Evolutionary conservation across 1,140 invertebrate species (phyloP), one percentile per base, ranked within the genome.

Genomic region (Procambarus clarkii): DNA sequence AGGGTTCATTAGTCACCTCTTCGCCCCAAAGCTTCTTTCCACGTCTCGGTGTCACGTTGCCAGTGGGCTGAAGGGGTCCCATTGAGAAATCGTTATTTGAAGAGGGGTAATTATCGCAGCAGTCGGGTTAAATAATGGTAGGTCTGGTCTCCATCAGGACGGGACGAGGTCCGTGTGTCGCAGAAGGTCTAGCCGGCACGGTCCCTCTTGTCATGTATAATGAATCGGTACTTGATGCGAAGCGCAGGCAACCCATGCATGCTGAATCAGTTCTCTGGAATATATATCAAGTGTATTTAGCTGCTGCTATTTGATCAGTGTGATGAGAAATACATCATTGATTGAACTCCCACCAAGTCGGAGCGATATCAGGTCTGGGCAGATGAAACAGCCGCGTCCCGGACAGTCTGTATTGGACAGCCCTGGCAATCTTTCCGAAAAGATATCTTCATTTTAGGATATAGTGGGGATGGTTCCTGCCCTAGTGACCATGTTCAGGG

Each of bases 221-320:
- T 83, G 81, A 83, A 83, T 45, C 58, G 81, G 58, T 83, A 69
- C 81, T 83, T 83, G 81, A 83, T 83, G 58, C 64, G 24, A 69
- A 45, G 81, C 58, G 60, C 58, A 83, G 81, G 58, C 81, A 69
- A 45, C 58, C 64, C 81, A 83, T 83, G 81, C 81, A 83, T 83
- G 64, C 34, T 45, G 54, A 83, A 83, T 69, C 81, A 83, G 58
- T 69, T 69, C 46, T 69, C 81, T 21, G n/a, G 81, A 83, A 69
- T 45, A 69, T 60, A 64, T 74, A 74, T 74, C 18, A 13, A 34
- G 81, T 83, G 45, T 46, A 83, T 83, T 83, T 83, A 83, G 58
- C 81, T 45, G 18, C 58, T 60, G 34, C 58, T 46, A 54, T 69
- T 83, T 60, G 54, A 83, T 83, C 81, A 83, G 58, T 58, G n/a